phyloP scores from a whole-genome alignment of 2,888 invertebrate genomes.

The Nomada fucata region DNA sequence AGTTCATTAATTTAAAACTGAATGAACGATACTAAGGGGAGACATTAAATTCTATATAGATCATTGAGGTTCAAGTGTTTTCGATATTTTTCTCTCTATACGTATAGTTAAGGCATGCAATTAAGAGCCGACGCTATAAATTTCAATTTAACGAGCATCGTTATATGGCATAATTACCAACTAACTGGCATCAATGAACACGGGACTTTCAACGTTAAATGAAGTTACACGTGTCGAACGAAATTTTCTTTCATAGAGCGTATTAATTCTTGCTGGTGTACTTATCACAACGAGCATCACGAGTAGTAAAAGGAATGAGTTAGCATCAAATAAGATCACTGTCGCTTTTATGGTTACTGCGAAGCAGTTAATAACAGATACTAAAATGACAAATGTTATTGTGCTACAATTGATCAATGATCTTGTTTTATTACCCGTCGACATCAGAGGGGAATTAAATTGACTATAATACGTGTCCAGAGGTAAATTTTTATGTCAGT shows the following conservation, averaged over 20 bases:
- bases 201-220: not conserved
- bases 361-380: not conserved
- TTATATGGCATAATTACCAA: conserved; percentile 1
- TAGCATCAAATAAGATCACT: not conserved
- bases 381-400: not conserved
- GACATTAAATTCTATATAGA: not conserved
- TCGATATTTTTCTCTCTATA: not conserved
- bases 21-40: not conserved
- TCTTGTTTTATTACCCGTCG: not conserved
- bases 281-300: not conserved
- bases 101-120: not conserved
- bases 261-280: no score
- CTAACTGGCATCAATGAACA: conserved; percentile 16
- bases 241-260: conserved; percentile 7
- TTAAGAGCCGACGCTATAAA: conserved; percentile 19
- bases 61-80: not conserved
- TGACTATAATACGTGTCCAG: no score
- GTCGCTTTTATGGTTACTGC: not conserved
- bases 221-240: conserved; percentile 14
- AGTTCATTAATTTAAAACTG: not conserved
- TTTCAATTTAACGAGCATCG: not conserved
- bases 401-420: not conserved
- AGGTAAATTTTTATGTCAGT: no score
- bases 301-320: not conserved
- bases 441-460: no score